A percentile compares a stretch with the other conserved stretches of the same genome.
phyloP scores from a whole-genome alignment of 2,888 invertebrate genomes.

The Slavum lentiscoides region DNA sequence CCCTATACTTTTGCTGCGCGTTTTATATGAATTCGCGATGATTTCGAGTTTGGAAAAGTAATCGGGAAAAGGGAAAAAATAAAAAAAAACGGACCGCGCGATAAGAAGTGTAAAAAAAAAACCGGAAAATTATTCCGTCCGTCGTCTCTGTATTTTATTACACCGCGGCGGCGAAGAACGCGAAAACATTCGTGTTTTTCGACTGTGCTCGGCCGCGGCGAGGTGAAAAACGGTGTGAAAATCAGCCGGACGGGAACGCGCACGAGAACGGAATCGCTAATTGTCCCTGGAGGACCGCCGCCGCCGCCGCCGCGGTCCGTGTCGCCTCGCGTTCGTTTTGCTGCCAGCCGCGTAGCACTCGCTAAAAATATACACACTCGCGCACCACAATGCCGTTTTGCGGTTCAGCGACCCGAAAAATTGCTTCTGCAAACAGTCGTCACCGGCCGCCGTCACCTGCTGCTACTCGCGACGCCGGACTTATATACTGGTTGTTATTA shows the following conservation, averaged over 20 bases:
- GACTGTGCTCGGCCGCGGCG: too few relatives aligned
- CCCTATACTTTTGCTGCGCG: too few relatives aligned
- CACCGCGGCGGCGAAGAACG: too few relatives aligned
- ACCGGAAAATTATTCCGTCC: too few relatives aligned
- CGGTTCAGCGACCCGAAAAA: slow-evolving; percentile 53
- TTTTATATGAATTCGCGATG: too few relatives aligned
- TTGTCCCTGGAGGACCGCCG: slow-evolving; percentile 49
- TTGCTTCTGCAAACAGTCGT: slow-evolving; percentile 24
- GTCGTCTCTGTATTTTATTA: too few relatives aligned
- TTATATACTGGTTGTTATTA: too few relatives aligned
- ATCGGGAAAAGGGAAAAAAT: too few relatives aligned
- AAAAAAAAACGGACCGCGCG: too few relatives aligned
- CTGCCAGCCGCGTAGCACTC: slow-evolving; percentile 10
- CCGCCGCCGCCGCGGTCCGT: slow-evolving; percentile 36
- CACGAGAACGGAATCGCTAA: slow-evolving; percentile 37
- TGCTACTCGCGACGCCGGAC: neutral
- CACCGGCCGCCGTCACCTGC: slow-evolving; percentile 23
- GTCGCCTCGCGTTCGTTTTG: slow-evolving; percentile 51
- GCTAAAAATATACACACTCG: neutral
- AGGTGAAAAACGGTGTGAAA: neutral
- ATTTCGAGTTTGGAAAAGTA: too few relatives aligned
- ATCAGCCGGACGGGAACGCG: slow-evolving; percentile 11
- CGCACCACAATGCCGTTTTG: slow-evolving; percentile 42
- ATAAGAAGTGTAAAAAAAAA: too few relatives aligned
- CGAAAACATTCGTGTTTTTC: too few relatives aligned